Base-by-base conservation (phyloP, 1,140 invertebrate species). In the Drosophila lacertosa region DNA sequence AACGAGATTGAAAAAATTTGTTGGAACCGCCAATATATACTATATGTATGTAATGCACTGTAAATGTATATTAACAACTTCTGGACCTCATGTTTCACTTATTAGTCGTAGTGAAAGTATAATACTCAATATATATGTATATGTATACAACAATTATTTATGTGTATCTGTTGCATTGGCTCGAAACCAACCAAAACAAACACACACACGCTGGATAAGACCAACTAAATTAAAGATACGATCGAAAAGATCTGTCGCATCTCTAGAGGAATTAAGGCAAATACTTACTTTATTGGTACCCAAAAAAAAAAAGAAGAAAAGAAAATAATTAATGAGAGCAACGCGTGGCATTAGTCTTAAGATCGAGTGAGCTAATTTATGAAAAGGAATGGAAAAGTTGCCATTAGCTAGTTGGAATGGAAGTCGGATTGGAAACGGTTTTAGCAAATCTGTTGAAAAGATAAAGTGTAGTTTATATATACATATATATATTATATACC, bases 121-220 rank as follows among this genome's bases (percentile, higher is more conserved):
- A n/a, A n/a, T n/a, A n/a, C 26, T 54, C 64, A 53, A 29, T 67
- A 63, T 66, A 44, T 33, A 47, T 24, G 65, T 58, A 74, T 48
- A 69, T 76, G 67, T 74, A 80, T 54, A 73, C 24, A 37, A 37
- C 15, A 48, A 44, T 50, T 62, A 48, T 65, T 45, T 67, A 62
- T 57, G 72, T 73, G 48, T 62, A 66, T 57, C 65, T 77, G 69
- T 73, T 81, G 37, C 68, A 78, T 82, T 82, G 75, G 70, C 66
- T 44, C 33, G 15, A 2, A 59, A 59, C 54, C 16, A 22, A 40
- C 11, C 24, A 47, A 64, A 10, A 40, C 44, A 66, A 74, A 70
- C n/a, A n/a, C n/a, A 58, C 51, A 72, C 54, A 64, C 66, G 81
- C 82, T 86, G 82, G 82, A 86, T 82, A 86, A 88, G 81, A 86